These are phyloP conservation scores for Manis pentadactyla DNA, from an alignment of 2,797 vertebrate species.

Conservation along the genomic window DNA sequence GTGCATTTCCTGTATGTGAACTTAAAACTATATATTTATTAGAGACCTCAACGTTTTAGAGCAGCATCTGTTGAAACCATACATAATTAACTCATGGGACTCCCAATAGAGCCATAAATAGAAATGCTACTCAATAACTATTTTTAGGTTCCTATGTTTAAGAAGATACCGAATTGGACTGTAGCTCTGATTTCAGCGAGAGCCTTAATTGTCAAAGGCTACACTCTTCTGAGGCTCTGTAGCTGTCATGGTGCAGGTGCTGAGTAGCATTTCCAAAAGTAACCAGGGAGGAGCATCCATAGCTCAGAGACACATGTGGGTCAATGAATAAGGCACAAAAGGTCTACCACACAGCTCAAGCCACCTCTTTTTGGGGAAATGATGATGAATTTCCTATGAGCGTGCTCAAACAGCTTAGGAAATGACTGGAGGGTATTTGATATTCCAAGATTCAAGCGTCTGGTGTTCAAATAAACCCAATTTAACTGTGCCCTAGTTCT, in stretches of 20 bases:
- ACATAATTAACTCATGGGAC: not conserved
- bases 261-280: not conserved
- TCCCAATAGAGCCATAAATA: not conserved
- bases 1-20: not conserved
- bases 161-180: not conserved
- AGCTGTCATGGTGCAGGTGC: too few species aligned
- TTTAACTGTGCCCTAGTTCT: slow-evolving; percentile 58
- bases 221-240: not conserved
- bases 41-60: not conserved
- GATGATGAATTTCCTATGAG: not conserved
- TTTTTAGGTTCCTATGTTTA: not conserved
- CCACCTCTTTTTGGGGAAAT: not conserved
- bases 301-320: not conserved
- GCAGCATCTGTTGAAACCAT: not conserved
- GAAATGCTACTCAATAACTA: not conserved
- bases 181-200: not conserved
- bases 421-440: not conserved
- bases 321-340: not conserved
- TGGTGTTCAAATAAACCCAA: slow-evolving; percentile 48
- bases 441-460: slow-evolving; percentile 53
- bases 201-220: not conserved
- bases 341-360: not conserved
- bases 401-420: not conserved
- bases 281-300: not conserved
- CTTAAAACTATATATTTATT: not conserved